Conservation (phyloP, 30 jellyfish, hydroid and myxozoan species). For the Cassiopea andromeda region DNA sequence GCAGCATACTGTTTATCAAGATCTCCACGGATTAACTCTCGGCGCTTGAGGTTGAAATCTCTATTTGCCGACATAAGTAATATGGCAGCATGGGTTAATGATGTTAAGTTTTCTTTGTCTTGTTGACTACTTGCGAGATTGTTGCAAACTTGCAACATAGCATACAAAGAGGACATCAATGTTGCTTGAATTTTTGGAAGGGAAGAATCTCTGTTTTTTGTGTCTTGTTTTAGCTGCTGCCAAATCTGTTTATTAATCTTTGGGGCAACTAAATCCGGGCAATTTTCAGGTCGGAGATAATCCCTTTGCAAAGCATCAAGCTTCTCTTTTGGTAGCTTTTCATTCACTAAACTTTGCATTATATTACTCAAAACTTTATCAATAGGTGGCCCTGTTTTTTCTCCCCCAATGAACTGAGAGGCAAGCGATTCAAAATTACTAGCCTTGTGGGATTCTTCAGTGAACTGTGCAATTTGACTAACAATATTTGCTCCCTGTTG, state of each 20-base stretch:
- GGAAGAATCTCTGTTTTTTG: constrained; percentile 3
- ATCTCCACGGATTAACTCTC: too few relatives aligned
- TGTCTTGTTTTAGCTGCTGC: constrained; percentile 21
- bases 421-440: constrained; percentile 33
- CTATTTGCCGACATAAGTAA: constrained; percentile 21
- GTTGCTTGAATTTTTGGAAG: neutral
- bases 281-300: constrained; percentile 29
- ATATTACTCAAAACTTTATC: constrained; percentile 39
- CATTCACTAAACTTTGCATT: constrained; percentile 29
- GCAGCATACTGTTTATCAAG: too few relatives aligned
- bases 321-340: constrained; percentile 33
- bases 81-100: constrained; percentile 9
- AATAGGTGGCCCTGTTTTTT: constrained; percentile 38
- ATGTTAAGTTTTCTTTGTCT: neutral
- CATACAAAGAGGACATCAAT: constrained; percentile 33
- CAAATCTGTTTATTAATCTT: constrained; percentile 5
- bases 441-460: neutral
- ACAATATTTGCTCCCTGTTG: constrained; percentile 21
- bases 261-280: constrained; percentile 34
- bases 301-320: constrained; percentile 31
- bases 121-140: constrained; percentile 15
- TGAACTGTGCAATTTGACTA: neutral
- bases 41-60: too few relatives aligned
- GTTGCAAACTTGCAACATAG: constrained; percentile 43
- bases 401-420: constrained; percentile 17